Conservation (phyloP, 1,140 invertebrate species). For the Pseudomyrmex dendroicus region DNA sequence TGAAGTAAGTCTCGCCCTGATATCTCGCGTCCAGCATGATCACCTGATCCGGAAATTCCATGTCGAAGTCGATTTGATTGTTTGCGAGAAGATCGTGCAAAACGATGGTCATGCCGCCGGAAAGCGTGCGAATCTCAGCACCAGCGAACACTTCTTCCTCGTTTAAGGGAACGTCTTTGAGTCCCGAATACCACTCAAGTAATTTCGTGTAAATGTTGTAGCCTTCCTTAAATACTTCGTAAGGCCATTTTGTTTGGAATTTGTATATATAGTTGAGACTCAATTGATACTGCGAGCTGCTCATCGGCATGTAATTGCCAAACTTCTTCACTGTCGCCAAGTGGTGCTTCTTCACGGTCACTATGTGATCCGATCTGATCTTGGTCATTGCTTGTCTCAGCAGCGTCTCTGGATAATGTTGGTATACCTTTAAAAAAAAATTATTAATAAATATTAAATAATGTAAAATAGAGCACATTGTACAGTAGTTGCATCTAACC, state of each 20-base stretch:
- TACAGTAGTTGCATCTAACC: not conserved
- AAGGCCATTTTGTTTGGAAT: conserved; percentile 85
- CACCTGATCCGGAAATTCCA: conserved; percentile 87
- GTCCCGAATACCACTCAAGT: conserved; percentile 70
- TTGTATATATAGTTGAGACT: conserved; percentile 84
- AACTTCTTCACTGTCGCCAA: conserved; percentile 78
- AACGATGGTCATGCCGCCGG: conserved; percentile 77
- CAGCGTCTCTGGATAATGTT: conserved; percentile 88
- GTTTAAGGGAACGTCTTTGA: not conserved
- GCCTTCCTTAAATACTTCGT: conserved; percentile 82
- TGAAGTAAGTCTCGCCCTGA: conserved; percentile 83
- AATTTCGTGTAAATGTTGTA: conserved; percentile 78
- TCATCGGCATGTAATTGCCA: conserved; percentile 85
- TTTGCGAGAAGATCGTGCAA: conserved; percentile 77
- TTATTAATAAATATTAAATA: not conserved
- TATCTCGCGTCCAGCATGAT: conserved; percentile 87
- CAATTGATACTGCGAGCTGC: conserved; percentile 86
- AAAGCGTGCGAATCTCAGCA: conserved; percentile 73
- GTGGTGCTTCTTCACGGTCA: conserved; percentile 85
- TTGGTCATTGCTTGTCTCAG: conserved; percentile 87
- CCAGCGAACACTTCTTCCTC: conserved; percentile 44
- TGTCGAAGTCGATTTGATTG: conserved; percentile 82
- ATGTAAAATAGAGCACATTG: not conserved
- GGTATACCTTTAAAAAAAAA: conserved; percentile 85
- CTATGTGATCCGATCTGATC: conserved; percentile 86